These are phyloP conservation scores for Paratrypauchen microcephalus DNA, from an alignment of 2,797 vertebrate species.

Conservation along the genomic window DNA sequence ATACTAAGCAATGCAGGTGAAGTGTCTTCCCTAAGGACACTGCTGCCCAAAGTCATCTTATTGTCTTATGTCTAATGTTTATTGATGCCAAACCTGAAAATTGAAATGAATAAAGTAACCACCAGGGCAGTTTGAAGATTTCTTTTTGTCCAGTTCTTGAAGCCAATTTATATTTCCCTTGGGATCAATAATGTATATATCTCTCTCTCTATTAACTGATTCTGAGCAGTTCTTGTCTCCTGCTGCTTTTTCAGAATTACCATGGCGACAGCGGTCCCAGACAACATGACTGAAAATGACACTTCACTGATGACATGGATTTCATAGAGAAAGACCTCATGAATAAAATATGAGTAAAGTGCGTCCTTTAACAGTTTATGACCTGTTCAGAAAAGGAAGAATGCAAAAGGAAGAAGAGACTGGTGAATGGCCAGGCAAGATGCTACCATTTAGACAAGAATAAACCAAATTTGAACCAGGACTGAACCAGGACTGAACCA, in stretches of 20 bases:
- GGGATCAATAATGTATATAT: too few relatives aligned
- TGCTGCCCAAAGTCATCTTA: too few relatives aligned
- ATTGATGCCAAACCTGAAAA: too few relatives aligned
- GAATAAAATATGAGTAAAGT: slow-evolving; percentile 8
- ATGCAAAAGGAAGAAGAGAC: background rate
- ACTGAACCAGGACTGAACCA: background rate
- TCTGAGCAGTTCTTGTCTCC: background rate
- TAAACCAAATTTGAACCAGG: background rate
- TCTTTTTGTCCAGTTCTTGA: too few relatives aligned
- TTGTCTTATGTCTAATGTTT: too few relatives aligned
- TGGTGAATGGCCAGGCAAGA: background rate
- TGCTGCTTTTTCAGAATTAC: slow-evolving; percentile 7
- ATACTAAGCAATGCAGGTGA: too few relatives aligned
- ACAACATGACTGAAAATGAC: background rate
- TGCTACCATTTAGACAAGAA: background rate
- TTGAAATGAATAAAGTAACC: too few relatives aligned
- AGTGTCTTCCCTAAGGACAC: too few relatives aligned
- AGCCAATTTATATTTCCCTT: too few relatives aligned
- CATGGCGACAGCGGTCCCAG: background rate
- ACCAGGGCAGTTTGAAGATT: too few relatives aligned
- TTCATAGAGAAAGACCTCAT: slow-evolving; percentile 1
- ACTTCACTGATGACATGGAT: background rate
- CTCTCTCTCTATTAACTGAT: background rate
- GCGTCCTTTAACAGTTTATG: background rate
- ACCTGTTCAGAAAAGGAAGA: background rate